Evolutionary conservation across 2,113 vertebrate species (phyloP), one percentile per base, ranked within the genome.

Genomic region (Okapia johnstoni): DNA sequence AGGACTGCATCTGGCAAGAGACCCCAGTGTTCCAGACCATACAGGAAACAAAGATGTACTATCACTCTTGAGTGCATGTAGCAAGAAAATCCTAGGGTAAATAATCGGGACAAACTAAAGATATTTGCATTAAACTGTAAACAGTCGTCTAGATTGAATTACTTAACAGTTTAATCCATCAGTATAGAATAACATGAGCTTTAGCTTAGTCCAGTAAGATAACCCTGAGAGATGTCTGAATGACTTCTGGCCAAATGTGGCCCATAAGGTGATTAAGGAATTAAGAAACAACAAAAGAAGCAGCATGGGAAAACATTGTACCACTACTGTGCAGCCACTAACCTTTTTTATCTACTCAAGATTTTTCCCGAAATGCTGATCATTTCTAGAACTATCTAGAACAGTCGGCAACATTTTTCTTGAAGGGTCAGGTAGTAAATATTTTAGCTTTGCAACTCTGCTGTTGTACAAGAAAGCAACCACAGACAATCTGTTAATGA

Each of bases 11-110:
- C 40, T 90, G 93, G 60, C 97, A 85, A 84, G 87, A 88, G 77
- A 43, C 2, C n/a, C 6, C 19, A 19, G 54, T 7, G 85, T 76
- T 94, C 81, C 79, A 85, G 81, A 70, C 95, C 58, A 81, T 88
- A 91, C 26, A 85, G 81, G 88, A 96, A 84, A 70, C 89, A 79
- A 92, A 46, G 19, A 80, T 3, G 57, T 66, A 66, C 30, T 77
- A 66, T 90, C 92, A 85, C 54, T 93, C 84, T 33, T 85, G n/a
- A 96, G 60, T 81, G 54, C 63, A 36, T 73, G 28, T 26, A 50
- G 43, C 58, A 96, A 94, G 90, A 90, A 97, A 96, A 97, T 66
- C 73, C 85, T 81, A 91, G 60, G 54, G 48, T 76, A 97, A 95
- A 90, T 81, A 92, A 77, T 46, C 60, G 88, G 85, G 94, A 81